A percentile compares a stretch with the other conserved stretches of the same genome.
Evolutionary conservation across 1,140 invertebrate genomes (phyloP).

Genomic region (Microplitis demolitor): DNA sequence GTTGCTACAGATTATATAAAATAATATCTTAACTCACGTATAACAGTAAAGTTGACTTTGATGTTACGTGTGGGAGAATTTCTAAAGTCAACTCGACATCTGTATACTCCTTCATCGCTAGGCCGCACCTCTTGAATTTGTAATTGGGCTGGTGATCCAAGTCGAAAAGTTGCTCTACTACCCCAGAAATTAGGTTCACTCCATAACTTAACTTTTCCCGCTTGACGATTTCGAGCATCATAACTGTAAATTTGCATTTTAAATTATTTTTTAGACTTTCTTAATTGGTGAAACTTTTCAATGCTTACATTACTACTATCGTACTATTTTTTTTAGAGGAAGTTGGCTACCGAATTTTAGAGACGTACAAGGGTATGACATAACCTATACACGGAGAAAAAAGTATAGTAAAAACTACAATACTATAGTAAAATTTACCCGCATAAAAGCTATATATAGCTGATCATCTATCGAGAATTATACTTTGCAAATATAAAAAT

Average conservation of each 20-base stretch:
- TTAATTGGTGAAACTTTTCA: not conserved
- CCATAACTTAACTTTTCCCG: conserved; percentile 77
- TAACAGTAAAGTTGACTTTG: conserved; percentile 85
- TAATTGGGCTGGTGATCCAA: conserved; percentile 72
- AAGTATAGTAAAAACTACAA: too few species aligned
- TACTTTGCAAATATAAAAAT: too few species aligned
- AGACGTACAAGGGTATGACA: too few species aligned
- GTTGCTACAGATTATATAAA: not conserved
- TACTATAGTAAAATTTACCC: too few species aligned
- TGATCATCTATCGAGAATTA: too few species aligned
- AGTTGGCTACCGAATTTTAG: too few species aligned
- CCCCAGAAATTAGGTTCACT: conserved; percentile 80
- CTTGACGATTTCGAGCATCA: conserved; percentile 76
- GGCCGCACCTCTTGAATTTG: conserved; percentile 74
- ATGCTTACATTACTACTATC: too few species aligned
- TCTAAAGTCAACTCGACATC: conserved; percentile 86
- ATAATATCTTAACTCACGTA: conserved; percentile 68
- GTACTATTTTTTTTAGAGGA: too few species aligned
- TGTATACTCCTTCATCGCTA: conserved; percentile 80
- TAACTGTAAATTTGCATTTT: conserved; percentile 66
- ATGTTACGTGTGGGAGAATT: conserved; percentile 85
- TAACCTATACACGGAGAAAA: too few species aligned
- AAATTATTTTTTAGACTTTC: not conserved
- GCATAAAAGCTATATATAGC: too few species aligned
- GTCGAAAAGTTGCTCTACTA: conserved; percentile 74